A percentile compares a stretch with the other conserved stretches of the same genome.
phyloP scores from a whole-genome alignment of 2,797 vertebrate genomes.

The Cryptoprocta ferox region DNA sequence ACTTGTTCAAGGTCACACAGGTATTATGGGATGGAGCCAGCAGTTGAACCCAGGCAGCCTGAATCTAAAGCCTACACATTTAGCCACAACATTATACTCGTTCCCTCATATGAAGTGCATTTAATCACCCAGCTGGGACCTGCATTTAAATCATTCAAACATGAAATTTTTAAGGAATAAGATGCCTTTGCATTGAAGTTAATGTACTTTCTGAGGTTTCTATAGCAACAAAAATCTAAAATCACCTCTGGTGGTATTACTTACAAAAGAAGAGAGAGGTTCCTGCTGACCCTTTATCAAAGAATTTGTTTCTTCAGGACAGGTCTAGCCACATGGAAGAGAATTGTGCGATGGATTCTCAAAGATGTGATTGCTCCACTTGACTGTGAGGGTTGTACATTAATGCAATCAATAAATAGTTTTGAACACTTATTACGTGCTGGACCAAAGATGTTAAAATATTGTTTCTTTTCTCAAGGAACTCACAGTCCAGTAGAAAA shows the following conservation, averaged over 20 bases:
- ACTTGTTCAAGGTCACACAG: conserved; percentile 55
- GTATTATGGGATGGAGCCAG: background rate
- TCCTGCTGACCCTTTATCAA: conserved; percentile 81
- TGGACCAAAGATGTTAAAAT: conserved; percentile 56
- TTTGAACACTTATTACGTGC: conserved; percentile 52
- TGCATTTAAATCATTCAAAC: conserved; percentile 84
- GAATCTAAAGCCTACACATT: conserved; percentile 60
- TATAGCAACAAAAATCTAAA: conserved; percentile 85
- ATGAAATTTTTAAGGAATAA: conserved; percentile 84
- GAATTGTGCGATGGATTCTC: conserved; percentile 51
- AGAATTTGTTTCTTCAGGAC: conserved; percentile 70
- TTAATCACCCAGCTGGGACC: conserved; percentile 79
- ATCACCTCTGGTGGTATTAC: conserved; percentile 83
- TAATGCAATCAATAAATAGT: conserved; percentile 60
- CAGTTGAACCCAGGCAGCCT: conserved; percentile 17
- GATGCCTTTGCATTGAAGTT: conserved; percentile 83
- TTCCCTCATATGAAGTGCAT: conserved; percentile 73
- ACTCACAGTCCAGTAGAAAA: conserved; percentile 17
- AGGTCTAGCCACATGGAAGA: conserved; percentile 65
- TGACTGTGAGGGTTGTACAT: conserved; percentile 13
- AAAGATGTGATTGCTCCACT: conserved; percentile 58
- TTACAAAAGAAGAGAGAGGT: conserved; percentile 76
- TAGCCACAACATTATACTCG: conserved; percentile 58
- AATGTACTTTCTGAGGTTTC: conserved; percentile 86
- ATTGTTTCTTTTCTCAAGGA: conserved; percentile 45